These are phyloP conservation scores for Heliconius melpomene DNA, from an alignment of 1,140 invertebrate species.

Conservation along the genomic window DNA sequence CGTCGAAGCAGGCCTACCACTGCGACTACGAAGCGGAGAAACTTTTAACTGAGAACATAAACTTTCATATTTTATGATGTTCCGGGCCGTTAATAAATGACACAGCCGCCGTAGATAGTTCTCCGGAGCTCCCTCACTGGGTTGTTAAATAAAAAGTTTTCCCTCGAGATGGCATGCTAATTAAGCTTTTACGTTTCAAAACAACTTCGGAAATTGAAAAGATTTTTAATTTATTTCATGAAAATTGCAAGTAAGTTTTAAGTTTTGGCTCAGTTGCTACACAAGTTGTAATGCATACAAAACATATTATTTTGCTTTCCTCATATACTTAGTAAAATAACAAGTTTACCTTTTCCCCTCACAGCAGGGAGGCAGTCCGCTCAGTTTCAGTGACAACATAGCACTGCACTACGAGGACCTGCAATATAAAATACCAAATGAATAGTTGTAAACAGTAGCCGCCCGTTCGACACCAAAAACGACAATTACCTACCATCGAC, in stretches of 20 bases:
- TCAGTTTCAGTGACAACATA: too few relatives aligned
- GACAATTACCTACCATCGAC: slow-evolving; percentile 21
- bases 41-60: slow-evolving; percentile 12
- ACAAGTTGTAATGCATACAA: too few relatives aligned
- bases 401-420: too few relatives aligned
- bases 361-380: too few relatives aligned
- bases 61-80: slow-evolving; percentile 8
- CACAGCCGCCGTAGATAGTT: slow-evolving; percentile 2
- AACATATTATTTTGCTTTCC: too few relatives aligned
- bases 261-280: not conserved
- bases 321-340: too few relatives aligned
- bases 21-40: not conserved
- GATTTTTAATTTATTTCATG: slow-evolving; percentile 1
- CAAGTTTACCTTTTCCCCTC: too few relatives aligned
- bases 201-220: slow-evolving; percentile 7
- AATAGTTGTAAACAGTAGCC: not conserved
- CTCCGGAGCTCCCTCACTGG: not conserved
- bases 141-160: slow-evolving; percentile 3
- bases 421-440: too few relatives aligned
- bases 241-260: not conserved
- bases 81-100: not conserved
- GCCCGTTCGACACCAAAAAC: slow-evolving; percentile 17
- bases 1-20: not conserved
- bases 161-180: not conserved
- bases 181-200: slow-evolving; percentile 5